These are phyloP conservation scores for Xestia sexstrigata DNA, from an alignment of 2,888 invertebrate species.

Conservation along the genomic window DNA sequence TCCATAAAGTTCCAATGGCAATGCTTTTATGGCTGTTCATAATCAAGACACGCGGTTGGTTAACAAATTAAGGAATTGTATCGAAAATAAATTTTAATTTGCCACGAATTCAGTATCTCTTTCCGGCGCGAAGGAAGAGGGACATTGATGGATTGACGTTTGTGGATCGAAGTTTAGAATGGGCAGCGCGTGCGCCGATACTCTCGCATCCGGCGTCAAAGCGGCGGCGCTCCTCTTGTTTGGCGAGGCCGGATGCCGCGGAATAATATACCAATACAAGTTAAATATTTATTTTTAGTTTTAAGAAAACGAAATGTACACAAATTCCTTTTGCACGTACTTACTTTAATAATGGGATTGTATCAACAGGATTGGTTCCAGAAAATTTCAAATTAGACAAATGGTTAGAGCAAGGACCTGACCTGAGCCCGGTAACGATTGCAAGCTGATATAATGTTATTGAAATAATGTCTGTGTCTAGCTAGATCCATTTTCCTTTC, in stretches of 20 bases:
- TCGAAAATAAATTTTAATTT: slow-evolving; percentile 58
- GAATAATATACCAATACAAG: slow-evolving; percentile 69
- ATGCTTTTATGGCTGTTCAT: slow-evolving; percentile 30
- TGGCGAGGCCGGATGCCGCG: slow-evolving; percentile 74
- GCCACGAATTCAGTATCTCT: slow-evolving; percentile 67
- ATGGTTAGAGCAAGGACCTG: neutral
- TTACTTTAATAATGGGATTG: neutral
- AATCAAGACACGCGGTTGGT: slow-evolving; percentile 39
- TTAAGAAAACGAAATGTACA: slow-evolving; percentile 35
- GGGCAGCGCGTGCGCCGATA: slow-evolving; percentile 73
- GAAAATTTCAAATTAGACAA: neutral
- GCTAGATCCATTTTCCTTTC: neutral
- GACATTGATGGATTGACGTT: slow-evolving; percentile 81
- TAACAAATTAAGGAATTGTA: slow-evolving; percentile 44
- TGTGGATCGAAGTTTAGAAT: slow-evolving; percentile 73
- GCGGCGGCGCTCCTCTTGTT: slow-evolving; percentile 70
- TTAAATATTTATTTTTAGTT: slow-evolving; percentile 69
- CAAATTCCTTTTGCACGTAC: slow-evolving; percentile 14
- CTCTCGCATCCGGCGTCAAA: slow-evolving; percentile 75
- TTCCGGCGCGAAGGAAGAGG: slow-evolving; percentile 71
- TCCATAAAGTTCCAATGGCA: slow-evolving; percentile 41
- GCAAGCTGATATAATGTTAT: neutral
- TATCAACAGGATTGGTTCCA: neutral
- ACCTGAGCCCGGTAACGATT: neutral
- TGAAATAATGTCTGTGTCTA: neutral